Evolutionary conservation across 2,797 vertebrate genomes (phyloP).

Genomic region (Onychomys torridus): DNA sequence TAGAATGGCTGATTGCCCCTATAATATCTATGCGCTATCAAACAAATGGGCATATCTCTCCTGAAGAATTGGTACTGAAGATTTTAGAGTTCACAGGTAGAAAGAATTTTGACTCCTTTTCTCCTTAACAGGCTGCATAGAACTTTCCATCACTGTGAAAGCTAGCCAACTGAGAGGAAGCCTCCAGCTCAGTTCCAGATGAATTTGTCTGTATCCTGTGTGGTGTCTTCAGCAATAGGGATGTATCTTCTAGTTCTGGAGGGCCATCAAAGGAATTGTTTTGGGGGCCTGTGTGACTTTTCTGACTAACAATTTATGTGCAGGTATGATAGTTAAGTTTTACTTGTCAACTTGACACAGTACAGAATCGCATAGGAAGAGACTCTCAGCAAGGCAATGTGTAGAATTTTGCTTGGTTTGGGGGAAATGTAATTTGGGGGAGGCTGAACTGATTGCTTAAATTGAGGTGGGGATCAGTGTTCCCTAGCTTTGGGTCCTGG

Average conservation of each 20-base stretch:
- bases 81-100: not conserved
- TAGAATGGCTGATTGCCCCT: not conserved
- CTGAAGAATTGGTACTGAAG: not conserved
- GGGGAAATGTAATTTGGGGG: no score
- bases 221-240: not conserved
- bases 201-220: not conserved
- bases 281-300: no score
- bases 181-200: not conserved
- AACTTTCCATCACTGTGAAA: not conserved
- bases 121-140: not conserved
- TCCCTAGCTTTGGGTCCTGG: not conserved
- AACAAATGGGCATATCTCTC: not conserved
- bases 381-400: not conserved
- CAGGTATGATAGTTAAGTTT: not conserved
- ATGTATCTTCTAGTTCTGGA: not conserved
- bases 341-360: not conserved
- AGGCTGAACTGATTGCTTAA: not conserved
- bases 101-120: not conserved
- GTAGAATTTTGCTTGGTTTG: not conserved
- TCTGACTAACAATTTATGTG: not conserved
- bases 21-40: no score
- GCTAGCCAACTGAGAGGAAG: not conserved
- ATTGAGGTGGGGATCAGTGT: not conserved
- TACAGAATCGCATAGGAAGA: not conserved
- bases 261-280: not conserved